phyloP scores from a whole-genome alignment of 2,797 vertebrate genomes.

The Sorex maritimensis region DNA sequence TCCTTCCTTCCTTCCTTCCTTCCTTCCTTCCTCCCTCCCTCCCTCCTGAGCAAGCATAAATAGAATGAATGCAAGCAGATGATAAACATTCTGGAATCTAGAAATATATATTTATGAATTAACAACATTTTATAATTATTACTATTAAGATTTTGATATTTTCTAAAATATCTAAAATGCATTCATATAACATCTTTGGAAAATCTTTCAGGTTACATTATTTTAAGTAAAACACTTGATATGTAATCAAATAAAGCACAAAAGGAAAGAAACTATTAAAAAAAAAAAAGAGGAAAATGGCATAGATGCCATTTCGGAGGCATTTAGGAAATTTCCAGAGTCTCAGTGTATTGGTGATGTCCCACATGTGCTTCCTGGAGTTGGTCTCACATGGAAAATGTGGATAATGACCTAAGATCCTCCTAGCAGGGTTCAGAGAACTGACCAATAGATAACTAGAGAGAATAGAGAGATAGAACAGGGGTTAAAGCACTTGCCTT shows the following conservation, averaged over 20 bases:
- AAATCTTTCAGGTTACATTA: neutral
- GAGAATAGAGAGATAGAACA: too few relatives aligned
- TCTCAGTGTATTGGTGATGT: neutral
- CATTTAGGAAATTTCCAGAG: conserved; percentile 10
- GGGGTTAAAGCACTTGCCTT: too few relatives aligned
- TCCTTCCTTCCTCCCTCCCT: too few relatives aligned
- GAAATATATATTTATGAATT: neutral
- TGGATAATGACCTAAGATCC: neutral
- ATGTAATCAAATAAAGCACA: neutral
- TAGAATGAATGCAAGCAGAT: neutral
- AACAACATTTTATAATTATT: neutral
- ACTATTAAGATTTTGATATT: neutral
- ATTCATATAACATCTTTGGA: neutral
- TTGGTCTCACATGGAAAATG: neutral
- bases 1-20: too few relatives aligned
- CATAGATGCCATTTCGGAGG: neutral
- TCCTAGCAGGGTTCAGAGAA: neutral
- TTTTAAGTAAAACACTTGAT: neutral
- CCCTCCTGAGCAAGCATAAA: neutral
- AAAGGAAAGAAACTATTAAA: neutral
- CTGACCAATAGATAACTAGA: neutral
- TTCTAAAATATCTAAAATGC: neutral
- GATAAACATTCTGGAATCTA: neutral
- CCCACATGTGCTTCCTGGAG: neutral
- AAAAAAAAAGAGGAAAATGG: neutral